Percentiles rank a stretch among this genome's conserved stretches.
Conservation (phyloP, 2,797 vertebrate genomes). For the Xerus rutilus region DNA sequence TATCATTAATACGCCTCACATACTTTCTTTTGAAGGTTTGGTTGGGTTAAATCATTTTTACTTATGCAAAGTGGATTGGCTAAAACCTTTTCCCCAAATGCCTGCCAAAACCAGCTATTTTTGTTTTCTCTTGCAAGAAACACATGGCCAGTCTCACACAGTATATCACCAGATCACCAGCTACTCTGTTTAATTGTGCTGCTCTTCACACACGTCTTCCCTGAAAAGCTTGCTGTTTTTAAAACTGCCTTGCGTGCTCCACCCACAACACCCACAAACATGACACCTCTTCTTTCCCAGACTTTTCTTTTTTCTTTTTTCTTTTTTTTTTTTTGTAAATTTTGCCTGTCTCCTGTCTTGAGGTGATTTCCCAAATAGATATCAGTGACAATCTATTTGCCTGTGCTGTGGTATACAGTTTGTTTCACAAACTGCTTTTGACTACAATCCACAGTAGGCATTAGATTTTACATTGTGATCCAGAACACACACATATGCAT, state of each 20-base stretch:
- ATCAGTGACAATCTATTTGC: background rate
- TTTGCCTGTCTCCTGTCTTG: background rate
- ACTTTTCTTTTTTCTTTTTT: background rate
- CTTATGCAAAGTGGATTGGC: slow-evolving; percentile 66
- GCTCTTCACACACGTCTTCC: background rate
- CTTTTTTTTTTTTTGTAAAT: background rate
- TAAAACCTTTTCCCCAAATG: slow-evolving; percentile 55
- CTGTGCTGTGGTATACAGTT: background rate
- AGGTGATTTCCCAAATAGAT: background rate
- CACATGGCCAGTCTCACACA: background rate
- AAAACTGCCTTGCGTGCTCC: background rate
- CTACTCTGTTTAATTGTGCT: background rate
- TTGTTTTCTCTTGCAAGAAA: slow-evolving; percentile 34
- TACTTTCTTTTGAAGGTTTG: slow-evolving; percentile 65
- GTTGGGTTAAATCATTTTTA: slow-evolving; percentile 70
- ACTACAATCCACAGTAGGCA: background rate
- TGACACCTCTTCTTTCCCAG: background rate
- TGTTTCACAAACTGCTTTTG: slow-evolving; percentile 26
- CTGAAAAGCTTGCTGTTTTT: background rate
- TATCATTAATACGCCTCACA: slow-evolving; percentile 65
- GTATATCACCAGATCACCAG: background rate
- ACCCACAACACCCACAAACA: too few relatives aligned
- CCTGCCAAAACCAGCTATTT: slow-evolving; percentile 31
- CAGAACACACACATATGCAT: background rate
- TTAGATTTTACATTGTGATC: slow-evolving; percentile 24